phyloP scores from a whole-genome alignment of 2,888 invertebrate genomes.

The Heteropelma amictum region DNA sequence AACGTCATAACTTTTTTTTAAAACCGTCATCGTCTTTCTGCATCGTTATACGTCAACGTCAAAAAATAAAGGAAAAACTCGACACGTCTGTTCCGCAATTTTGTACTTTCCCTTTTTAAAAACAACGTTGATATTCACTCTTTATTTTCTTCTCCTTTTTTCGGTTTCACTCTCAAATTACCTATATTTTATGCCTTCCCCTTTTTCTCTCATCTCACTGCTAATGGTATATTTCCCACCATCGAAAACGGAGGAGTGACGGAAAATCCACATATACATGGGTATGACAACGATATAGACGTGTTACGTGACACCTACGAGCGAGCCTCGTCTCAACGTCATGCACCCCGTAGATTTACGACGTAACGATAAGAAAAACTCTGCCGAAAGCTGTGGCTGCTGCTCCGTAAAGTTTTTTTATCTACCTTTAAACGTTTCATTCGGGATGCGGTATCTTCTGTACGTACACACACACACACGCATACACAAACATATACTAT shows the following conservation, averaged over 20 bases:
- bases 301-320: constrained; percentile 8
- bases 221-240: constrained; percentile 36
- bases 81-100: constrained; percentile 1
- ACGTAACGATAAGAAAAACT: constrained; percentile 48
- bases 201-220: constrained; percentile 14
- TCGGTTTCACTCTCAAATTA: not conserved
- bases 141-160: not conserved
- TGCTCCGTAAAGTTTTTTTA: constrained; percentile 26
- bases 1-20: constrained; percentile 16
- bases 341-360: constrained; percentile 45
- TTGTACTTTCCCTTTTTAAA: not conserved
- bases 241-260: constrained; percentile 30
- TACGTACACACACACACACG: not conserved
- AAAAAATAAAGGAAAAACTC: constrained; percentile 3
- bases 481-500: not conserved
- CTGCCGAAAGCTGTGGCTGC: constrained; percentile 33
- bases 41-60: constrained; percentile 1
- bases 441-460: no score
- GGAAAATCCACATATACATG: not conserved
- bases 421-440: constrained; percentile 34
- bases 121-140: not conserved
- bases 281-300: not conserved
- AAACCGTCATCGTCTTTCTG: constrained; percentile 6
- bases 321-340: not conserved
- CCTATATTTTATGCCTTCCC: constrained; percentile 29